phyloP scores from a whole-genome alignment of 2,888 invertebrate genomes.

The Pheosia tremula region DNA sequence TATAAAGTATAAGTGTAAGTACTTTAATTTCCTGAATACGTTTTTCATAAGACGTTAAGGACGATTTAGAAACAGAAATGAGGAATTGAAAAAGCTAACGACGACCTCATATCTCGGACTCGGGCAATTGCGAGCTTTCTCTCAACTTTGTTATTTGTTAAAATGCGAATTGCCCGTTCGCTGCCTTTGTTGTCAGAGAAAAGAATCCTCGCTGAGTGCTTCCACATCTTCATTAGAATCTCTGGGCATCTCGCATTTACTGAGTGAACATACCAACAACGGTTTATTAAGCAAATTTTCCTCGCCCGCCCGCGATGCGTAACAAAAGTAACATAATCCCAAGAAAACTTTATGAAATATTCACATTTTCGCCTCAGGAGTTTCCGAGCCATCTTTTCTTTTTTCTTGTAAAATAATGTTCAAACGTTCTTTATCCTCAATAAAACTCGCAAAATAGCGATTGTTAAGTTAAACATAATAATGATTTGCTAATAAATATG shows the following conservation, averaged over 20 bases:
- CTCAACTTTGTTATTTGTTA: conserved; percentile 39
- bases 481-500: neutral
- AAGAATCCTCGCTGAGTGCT: conserved; percentile 35
- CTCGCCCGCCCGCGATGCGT: conserved; percentile 38
- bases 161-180: conserved; percentile 34
- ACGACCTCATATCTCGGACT: conserved; percentile 24
- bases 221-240: conserved; percentile 41
- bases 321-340: conserved; percentile 53
- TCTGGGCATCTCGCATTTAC: conserved; percentile 39
- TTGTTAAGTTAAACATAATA: neutral
- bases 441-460: conserved; percentile 19
- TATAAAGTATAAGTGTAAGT: conserved; percentile 12
- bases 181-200: conserved; percentile 27
- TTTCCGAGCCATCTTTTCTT: conserved; percentile 22
- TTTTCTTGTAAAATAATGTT: conserved; percentile 19
- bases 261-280: conserved; percentile 47
- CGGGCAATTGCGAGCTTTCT: conserved; percentile 24
- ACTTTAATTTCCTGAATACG: conserved; percentile 9
- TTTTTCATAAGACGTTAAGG: conserved; percentile 10
- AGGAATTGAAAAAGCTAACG: conserved; percentile 26
- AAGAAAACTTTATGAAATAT: conserved; percentile 47
- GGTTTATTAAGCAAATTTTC: conserved; percentile 60
- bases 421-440: conserved; percentile 22
- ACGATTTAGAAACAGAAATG: conserved; percentile 19
- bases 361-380: conserved; percentile 33